Evolutionary conservation across 1,140 invertebrate genomes (phyloP).

Genomic region (Drosophila mojavensis): DNA sequence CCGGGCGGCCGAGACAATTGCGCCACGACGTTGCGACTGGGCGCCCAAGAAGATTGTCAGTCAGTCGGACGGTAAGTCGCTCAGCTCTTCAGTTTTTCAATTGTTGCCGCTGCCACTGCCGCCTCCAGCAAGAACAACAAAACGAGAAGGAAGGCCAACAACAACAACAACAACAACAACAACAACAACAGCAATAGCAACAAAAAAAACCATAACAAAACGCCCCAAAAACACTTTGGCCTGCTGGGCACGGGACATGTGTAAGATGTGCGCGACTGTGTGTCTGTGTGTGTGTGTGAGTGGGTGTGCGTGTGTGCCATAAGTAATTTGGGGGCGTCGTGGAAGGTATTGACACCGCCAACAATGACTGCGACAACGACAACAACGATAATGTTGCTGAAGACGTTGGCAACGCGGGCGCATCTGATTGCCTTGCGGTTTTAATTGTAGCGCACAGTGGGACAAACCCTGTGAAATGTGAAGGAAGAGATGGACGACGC

Average conservation of each 20-base stretch:
- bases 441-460: conserved; percentile 61
- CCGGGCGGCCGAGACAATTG: conserved; percentile 68
- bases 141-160: conserved; percentile 6
- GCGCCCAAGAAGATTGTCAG: conserved; percentile 73
- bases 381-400: conserved; percentile 14
- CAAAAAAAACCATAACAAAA: conserved; percentile 26
- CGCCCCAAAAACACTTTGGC: conserved; percentile 61
- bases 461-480: background rate
- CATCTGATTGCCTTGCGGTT: conserved; percentile 57
- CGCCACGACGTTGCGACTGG: conserved; percentile 78
- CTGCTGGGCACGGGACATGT: conserved; percentile 34
- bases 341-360: conserved; percentile 59
- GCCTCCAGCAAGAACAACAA: conserved; percentile 22
- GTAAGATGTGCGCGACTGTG: background rate
- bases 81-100: conserved; percentile 15
- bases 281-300: conserved; percentile 1
- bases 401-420: conserved; percentile 42
- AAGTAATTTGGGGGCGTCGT: conserved; percentile 58
- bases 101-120: conserved; percentile 9
- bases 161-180: conserved; percentile 10
- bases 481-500: background rate
- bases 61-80: conserved; percentile 14
- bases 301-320: conserved; percentile 9
- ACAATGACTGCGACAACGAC: conserved; percentile 33
- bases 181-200: conserved; percentile 8